Conservation (phyloP, 2,888 invertebrate genomes). For the Ophion slaviceki region DNA sequence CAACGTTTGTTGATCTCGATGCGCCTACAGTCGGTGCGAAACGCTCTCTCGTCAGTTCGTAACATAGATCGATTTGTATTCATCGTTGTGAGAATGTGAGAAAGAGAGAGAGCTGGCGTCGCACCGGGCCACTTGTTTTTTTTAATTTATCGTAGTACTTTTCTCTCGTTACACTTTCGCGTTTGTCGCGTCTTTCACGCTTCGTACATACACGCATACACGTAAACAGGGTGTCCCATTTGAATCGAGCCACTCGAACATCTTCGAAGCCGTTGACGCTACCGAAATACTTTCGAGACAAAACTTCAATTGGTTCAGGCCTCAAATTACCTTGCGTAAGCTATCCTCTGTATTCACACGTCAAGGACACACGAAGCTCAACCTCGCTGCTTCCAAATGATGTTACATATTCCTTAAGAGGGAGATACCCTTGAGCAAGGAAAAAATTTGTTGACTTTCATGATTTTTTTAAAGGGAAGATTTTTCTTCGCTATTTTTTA, state of each 20-base stretch:
- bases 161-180: slow-evolving; percentile 29
- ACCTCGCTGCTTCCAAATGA: too few relatives aligned
- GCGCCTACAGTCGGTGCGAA: slow-evolving; percentile 19
- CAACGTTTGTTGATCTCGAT: slow-evolving; percentile 12
- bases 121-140: slow-evolving; percentile 52
- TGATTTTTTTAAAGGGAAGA: too few relatives aligned
- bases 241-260: not conserved
- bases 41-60: slow-evolving; percentile 6
- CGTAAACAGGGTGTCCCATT: not conserved
- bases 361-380: too few relatives aligned
- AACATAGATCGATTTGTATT: slow-evolving; percentile 23
- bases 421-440: too few relatives aligned
- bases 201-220: slow-evolving; percentile 39
- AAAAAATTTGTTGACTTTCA: too few relatives aligned
- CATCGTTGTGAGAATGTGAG: not conserved
- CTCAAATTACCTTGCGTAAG: not conserved
- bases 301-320: not conserved
- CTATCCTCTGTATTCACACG: too few relatives aligned
- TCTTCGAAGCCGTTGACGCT: not conserved
- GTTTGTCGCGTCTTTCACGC: slow-evolving; percentile 40
- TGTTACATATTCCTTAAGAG: too few relatives aligned
- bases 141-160: slow-evolving; percentile 18
- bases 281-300: not conserved
- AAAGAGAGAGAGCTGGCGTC: slow-evolving; percentile 30
- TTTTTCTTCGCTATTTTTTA: too few relatives aligned